Evolutionary conservation across 2,797 vertebrate species (phyloP), one percentile per base, ranked within the genome.

Genomic region (Steatocranus sp.): DNA sequence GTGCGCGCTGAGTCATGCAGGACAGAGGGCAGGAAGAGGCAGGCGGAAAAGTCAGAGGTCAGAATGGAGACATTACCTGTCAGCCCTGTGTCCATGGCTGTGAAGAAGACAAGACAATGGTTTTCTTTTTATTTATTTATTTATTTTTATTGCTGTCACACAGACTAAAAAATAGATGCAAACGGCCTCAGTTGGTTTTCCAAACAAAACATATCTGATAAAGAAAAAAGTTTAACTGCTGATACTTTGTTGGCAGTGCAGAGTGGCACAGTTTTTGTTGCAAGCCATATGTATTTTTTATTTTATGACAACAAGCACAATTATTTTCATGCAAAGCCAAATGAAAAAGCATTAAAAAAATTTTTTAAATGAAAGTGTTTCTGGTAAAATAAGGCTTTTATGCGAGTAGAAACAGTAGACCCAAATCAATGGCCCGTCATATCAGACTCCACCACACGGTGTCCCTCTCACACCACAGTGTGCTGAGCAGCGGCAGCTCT

Each of bases 11-110:
- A 84, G 86, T 83, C 88, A 92, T 91, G 89, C 89, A 82, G 87
- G 48, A 63, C 48, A 9, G 30, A 66, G 73, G 76, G 66, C 56
- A 80, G 81, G 58, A 83, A 23, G 75, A 75, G 56, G 32, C 25
- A 34, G 50, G 41, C 7, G 20, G 14, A 73, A 23, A 53, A 75
- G 63, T 78, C 53, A 5, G 2, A 81, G 81, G 85, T 86, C 50
- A 86, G 25, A 91, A 63, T n/a, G 79, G 76, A 87, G 84, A 80
- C 53, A 82, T 94, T 99, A 99, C 98, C 98, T 99, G 98, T 99
- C 98, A 87, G 98, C 95, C 95, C 98, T 97, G 98, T 99, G 98
- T 92, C 98, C 97, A 77, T 98, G 97, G 96, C 98, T 99, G 97
- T 94, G 95, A 94, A 93, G 92, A 94, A 97, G 94, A 97, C 94